Base-by-base conservation (phyloP, 1,140 invertebrate genomes). In the Ceratina japonica region DNA sequence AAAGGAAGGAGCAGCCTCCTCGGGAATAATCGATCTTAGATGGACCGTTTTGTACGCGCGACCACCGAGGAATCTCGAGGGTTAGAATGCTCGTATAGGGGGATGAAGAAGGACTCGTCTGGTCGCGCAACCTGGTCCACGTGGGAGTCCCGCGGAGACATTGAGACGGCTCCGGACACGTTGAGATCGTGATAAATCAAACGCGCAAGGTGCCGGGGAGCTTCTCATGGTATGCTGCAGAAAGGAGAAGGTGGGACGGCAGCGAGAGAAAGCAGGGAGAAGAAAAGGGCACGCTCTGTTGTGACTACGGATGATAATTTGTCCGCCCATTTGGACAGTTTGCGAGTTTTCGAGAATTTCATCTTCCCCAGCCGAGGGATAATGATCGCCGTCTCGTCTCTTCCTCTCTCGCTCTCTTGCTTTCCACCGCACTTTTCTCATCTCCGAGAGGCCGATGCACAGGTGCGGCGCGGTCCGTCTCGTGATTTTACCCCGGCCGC, bases 231-330 rank as follows among this genome's bases (percentile, higher is more conserved):
- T 15, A 27, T 54, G 58, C 18, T 15, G 49, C 76, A 27, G 61
- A 51, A 56, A 44, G 56, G 56, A 18, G 27, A 20, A 10, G 49
- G 69, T 44, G 56, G 37, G 15, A 7, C 49, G 5, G 5, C 37
- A 44, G 37, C 49, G 75, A 51, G 78, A 72, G 81, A 81, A 63
- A 73, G 66, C 56, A 59, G 20, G 44, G 71, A 68, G 22, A 70
- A 80, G 72, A 85, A 87, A 87, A 71, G 76, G 82, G 80, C 86
- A 87, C 87, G 79, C 79, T 87, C 78, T 85, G 85, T 88, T 88
- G 82, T 88, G 84, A 86, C 84, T 66, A 37, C 52, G 62, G 84
- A 87, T 84, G 84, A 87, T 88, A 88, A 88, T 88, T 88, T 88
- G 87, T 88, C 82, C 80, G 84, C 77, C 73, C 58, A 81, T 82